These are phyloP conservation scores for Phalacrocorax pelagicus DNA, from an alignment of 2,113 vertebrate species.

Conservation along the genomic window DNA sequence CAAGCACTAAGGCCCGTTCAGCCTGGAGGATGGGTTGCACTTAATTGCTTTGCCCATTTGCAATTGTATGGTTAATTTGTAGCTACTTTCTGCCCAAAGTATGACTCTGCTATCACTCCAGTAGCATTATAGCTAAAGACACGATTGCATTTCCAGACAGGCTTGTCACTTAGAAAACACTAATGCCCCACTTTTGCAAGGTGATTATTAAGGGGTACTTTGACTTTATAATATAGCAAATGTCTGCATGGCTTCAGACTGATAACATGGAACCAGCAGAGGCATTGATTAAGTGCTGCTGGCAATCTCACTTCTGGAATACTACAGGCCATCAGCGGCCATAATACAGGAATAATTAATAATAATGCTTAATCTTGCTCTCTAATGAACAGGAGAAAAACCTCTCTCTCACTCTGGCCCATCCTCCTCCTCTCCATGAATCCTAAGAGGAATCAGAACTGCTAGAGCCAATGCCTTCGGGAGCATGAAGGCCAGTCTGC, in stretches of 20 bases:
- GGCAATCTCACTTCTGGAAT: conserved; percentile 40
- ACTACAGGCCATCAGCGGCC: neutral
- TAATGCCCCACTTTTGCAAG: conserved; percentile 53
- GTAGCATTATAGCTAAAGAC: conserved; percentile 2
- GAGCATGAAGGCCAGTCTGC: neutral
- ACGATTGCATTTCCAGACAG: conserved; percentile 6
- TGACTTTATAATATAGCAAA: conserved; percentile 45
- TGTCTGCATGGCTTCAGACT: conserved; percentile 35
- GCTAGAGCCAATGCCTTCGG: neutral
- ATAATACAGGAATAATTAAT: conserved; percentile 56
- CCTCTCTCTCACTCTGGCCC: neutral
- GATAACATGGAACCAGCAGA: conserved; percentile 46
- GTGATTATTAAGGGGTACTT: conserved; percentile 46
- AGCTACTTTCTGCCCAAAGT: conserved; percentile 40
- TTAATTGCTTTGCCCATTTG: conserved; percentile 44
- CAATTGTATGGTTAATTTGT: conserved; percentile 40
- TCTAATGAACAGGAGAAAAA: conserved; percentile 11
- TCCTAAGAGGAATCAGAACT: neutral
- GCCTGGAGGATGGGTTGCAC: neutral
- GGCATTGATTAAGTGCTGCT: conserved; percentile 51
- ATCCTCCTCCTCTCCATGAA: neutral
- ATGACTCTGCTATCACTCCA: neutral
- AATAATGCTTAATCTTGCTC: conserved; percentile 33
- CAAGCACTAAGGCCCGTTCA: neutral
- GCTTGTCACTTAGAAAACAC: conserved; percentile 53